Percentiles rank a stretch among this genome's conserved stretches.
Evolutionary conservation across 2,888 invertebrate genomes (phyloP).

Genomic region (Listrodromus nycthemerus): DNA sequence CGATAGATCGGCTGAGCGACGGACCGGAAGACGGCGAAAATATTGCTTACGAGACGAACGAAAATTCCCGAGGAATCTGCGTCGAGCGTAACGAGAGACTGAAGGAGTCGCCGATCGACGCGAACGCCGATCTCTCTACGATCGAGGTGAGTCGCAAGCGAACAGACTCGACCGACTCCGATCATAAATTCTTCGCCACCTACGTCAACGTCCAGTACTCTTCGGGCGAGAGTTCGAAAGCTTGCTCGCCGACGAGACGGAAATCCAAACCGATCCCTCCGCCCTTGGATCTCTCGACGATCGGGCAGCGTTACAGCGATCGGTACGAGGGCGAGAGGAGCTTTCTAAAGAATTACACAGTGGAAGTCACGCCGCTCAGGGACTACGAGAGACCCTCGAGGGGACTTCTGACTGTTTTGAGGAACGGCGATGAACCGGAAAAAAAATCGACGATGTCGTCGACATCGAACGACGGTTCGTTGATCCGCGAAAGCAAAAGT

Average conservation of each 20-base stretch:
- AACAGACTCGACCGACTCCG: conserved; percentile 50
- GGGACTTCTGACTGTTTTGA: conserved; percentile 61
- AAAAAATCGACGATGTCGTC: background rate
- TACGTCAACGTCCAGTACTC: conserved; percentile 68
- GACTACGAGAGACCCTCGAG: conserved; percentile 70
- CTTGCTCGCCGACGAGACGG: conserved; percentile 29
- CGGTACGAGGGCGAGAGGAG: conserved; percentile 71
- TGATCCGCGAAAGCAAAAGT: conserved; percentile 70
- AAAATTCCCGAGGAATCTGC: background rate
- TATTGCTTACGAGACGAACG: conserved; percentile 22
- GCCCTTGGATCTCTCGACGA: conserved; percentile 72
- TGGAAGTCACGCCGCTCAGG: conserved; percentile 72
- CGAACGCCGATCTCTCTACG: conserved; percentile 23
- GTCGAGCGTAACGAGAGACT: conserved; percentile 17
- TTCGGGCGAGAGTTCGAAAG: conserved; percentile 57
- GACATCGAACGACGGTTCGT: conserved; percentile 34
- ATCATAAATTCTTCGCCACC: conserved; percentile 68
- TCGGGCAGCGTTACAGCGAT: conserved; percentile 70
- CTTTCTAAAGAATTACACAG: conserved; percentile 71
- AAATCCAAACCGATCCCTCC: conserved; percentile 68
- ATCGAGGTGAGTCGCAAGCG: background rate
- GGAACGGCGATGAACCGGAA: conserved; percentile 7
- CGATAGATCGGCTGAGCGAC: conserved; percentile 48
- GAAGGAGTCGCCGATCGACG: conserved; percentile 55
- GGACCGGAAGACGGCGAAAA: conserved; percentile 45